Percentiles rank a stretch among this genome's conserved stretches.
phyloP scores from a whole-genome alignment of 2,888 invertebrate species.

The Standfussiana lucernea region DNA sequence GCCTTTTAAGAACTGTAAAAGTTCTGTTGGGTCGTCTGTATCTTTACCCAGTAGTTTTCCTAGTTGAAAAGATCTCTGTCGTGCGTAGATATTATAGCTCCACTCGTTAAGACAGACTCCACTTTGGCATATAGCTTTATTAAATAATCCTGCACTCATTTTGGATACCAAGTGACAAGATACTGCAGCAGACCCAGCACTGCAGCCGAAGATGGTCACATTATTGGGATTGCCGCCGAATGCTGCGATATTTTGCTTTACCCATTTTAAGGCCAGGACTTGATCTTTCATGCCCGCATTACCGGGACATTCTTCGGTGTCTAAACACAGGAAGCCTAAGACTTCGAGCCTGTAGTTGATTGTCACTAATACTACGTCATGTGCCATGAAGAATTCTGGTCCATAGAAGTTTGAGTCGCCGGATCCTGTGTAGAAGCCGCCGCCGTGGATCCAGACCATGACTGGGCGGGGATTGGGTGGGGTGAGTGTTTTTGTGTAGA shows the following conservation, averaged over 20 bases:
- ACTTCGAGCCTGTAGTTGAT: constrained; percentile 88
- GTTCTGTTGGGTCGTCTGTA: constrained; percentile 80
- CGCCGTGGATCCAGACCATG: constrained; percentile 89
- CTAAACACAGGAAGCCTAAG: constrained; percentile 86
- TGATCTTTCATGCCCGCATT: constrained; percentile 89
- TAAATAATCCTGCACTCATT: constrained; percentile 85
- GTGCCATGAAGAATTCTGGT: constrained; percentile 86
- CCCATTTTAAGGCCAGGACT: constrained; percentile 88
- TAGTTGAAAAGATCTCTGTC: constrained; percentile 84
- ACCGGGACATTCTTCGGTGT: constrained; percentile 86
- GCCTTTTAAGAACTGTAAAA: constrained; percentile 80
- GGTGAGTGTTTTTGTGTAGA: constrained; percentile 88
- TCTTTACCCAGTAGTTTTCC: constrained; percentile 84
- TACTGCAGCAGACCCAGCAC: constrained; percentile 85
- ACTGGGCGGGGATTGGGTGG: constrained; percentile 79
- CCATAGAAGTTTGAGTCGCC: constrained; percentile 88
- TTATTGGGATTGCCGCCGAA: constrained; percentile 86
- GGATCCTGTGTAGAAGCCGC: constrained; percentile 88
- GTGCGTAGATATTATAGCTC: constrained; percentile 82
- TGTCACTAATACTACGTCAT: constrained; percentile 85
- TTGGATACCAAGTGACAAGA: constrained; percentile 85
- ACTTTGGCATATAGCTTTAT: constrained; percentile 89
- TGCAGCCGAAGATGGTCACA: constrained; percentile 87
- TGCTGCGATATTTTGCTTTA: constrained; percentile 83
- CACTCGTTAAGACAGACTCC: constrained; percentile 87